A percentile compares a stretch with the other conserved stretches of the same genome.
Conservation (phyloP, 2,888 invertebrate species). For the Noctua comes region DNA sequence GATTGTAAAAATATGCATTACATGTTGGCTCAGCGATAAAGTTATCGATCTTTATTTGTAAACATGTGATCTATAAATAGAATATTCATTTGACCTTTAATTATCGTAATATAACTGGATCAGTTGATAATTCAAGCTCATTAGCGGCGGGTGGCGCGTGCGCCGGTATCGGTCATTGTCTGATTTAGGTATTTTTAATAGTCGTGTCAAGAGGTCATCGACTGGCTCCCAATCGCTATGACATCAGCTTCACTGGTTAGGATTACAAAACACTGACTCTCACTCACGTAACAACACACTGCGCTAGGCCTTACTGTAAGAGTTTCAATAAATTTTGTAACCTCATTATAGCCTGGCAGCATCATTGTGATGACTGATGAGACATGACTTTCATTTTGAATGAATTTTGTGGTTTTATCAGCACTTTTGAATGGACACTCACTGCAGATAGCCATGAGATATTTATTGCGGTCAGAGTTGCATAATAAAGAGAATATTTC, state of each 20-base stretch:
- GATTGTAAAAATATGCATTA: conserved; percentile 14
- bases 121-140: conserved; percentile 54
- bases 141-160: conserved; percentile 46
- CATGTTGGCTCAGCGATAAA: conserved; percentile 26
- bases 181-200: conserved; percentile 76
- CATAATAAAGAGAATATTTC: conserved; percentile 51
- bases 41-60: conserved; percentile 46
- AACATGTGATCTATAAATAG: conserved; percentile 52
- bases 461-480: conserved; percentile 51
- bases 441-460: conserved; percentile 37
- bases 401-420: conserved; percentile 69
- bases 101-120: conserved; percentile 54
- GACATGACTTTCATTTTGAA: conserved; percentile 71
- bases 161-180: conserved; percentile 72
- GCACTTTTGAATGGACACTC: conserved; percentile 58
- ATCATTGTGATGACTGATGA: conserved; percentile 71
- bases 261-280: conserved; percentile 88
- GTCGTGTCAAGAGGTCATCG: conserved; percentile 88
- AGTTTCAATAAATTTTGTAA: conserved; percentile 78
- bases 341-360: conserved; percentile 72
- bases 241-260: conserved; percentile 85
- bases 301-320: conserved; percentile 74
- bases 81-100: conserved; percentile 54
- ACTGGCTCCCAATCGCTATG: conserved; percentile 86
- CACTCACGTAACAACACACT: conserved; percentile 84